Evolutionary conservation across 2,797 vertebrate species (phyloP).

Genomic region (Zonotrichia albicollis): DNA sequence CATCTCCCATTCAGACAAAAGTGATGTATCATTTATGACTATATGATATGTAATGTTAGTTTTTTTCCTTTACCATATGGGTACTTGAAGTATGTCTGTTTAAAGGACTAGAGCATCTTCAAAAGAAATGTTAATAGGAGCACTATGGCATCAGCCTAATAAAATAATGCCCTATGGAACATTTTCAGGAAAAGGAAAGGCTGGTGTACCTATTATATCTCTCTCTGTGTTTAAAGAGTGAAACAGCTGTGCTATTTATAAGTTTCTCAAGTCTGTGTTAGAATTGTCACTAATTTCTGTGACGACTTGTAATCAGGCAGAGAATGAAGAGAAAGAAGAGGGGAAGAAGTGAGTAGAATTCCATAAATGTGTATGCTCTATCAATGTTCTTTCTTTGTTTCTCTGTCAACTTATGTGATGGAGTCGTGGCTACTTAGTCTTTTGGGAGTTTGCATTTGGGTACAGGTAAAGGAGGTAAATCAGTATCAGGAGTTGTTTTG

Average conservation of each 20-base stretch:
- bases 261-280: not conserved
- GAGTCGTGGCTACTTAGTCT: not conserved
- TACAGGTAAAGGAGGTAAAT: not conserved
- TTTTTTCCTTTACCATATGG: not conserved
- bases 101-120: not conserved
- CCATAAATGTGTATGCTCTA: not conserved
- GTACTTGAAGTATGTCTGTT: not conserved
- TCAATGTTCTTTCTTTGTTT: not conserved
- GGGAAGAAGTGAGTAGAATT: not conserved
- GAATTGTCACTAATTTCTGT: not conserved
- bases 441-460: not conserved
- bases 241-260: not conserved
- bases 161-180: not conserved
- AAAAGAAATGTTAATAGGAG: constrained; percentile 9
- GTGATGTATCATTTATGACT: constrained; percentile 22
- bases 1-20: not conserved
- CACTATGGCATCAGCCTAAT: not conserved
- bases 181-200: not conserved
- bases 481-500: not conserved
- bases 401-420: not conserved
- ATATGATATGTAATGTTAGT: not conserved
- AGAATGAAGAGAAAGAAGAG: not conserved
- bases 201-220: not conserved
- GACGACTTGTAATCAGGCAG: not conserved
- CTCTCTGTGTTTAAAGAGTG: not conserved